These are phyloP conservation scores for Bettongia penicillata DNA, from an alignment of 2,113 vertebrate genomes.

Conservation along the genomic window DNA sequence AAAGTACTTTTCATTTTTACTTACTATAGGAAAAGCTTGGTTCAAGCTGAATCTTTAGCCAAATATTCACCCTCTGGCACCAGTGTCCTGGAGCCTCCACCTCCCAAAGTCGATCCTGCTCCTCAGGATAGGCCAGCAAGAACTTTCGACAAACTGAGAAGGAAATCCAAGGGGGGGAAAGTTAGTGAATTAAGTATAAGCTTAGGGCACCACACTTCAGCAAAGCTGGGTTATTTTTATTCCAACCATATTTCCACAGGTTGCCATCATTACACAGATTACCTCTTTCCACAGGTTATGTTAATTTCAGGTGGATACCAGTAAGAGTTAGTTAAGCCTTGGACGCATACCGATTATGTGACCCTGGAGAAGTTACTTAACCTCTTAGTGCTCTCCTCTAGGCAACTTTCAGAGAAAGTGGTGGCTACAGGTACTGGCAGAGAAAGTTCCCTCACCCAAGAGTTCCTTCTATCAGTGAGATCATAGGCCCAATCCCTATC, in stretches of 20 bases:
- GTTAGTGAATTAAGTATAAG: not conserved
- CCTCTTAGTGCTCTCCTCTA: not conserved
- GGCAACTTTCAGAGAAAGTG: not conserved
- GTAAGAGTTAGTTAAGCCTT: not conserved
- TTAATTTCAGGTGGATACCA: not conserved
- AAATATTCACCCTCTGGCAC: constrained; percentile 91
- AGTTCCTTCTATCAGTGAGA: not conserved
- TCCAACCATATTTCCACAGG: not conserved
- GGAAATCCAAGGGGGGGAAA: not conserved
- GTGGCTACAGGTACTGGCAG: not conserved
- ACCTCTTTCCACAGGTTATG: not conserved
- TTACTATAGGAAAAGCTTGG: constrained; percentile 76
- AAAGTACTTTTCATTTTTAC: constrained; percentile 25
- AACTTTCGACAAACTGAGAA: constrained; percentile 90
- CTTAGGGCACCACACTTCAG: not conserved
- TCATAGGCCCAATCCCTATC: not conserved
- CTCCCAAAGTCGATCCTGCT: constrained; percentile 90
- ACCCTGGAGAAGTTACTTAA: not conserved
- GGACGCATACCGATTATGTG: not conserved
- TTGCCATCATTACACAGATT: not conserved
- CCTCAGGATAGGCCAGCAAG: constrained; percentile 82
- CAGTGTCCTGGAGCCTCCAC: constrained; percentile 92
- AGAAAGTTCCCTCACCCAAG: not conserved
- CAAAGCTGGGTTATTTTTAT: not conserved
- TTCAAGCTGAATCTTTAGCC: constrained; percentile 90